A percentile compares a stretch with the other conserved stretches of the same genome.
phyloP scores from a whole-genome alignment of 2,797 vertebrate genomes.

The Sebastiscus tertius region DNA sequence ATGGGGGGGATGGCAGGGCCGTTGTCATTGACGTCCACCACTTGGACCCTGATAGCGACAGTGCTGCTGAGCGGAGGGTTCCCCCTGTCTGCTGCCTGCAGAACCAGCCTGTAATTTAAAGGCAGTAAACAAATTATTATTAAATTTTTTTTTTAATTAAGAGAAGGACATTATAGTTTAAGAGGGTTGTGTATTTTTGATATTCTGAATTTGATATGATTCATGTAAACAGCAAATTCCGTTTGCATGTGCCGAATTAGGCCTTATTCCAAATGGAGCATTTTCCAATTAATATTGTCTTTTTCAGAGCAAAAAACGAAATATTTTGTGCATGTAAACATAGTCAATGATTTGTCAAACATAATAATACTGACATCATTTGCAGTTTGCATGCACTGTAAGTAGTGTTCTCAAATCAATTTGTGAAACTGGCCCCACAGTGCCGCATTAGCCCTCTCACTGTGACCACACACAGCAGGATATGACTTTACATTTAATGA shows the following conservation, averaged over 20 bases:
- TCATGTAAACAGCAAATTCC: too few species aligned
- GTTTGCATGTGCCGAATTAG: too few species aligned
- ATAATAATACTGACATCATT: neutral
- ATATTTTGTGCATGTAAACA: too few species aligned
- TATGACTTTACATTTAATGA: neutral
- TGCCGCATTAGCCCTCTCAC: neutral
- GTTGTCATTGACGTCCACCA: conserved; percentile 94
- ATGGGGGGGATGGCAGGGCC: conserved; percentile 84
- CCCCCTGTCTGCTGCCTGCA: conserved; percentile 91
- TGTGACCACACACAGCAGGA: neutral
- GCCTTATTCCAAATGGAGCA: too few species aligned
- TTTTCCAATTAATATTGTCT: too few species aligned
- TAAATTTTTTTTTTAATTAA: too few species aligned
- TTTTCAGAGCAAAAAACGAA: too few species aligned
- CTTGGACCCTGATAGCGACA: conserved; percentile 83
- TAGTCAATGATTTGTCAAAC: neutral
- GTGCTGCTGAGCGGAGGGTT: conserved; percentile 87
- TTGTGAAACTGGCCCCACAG: neutral
- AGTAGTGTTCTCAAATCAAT: neutral
- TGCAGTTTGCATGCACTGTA: neutral
- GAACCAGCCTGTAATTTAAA: conserved; percentile 82
- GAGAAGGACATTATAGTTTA: too few species aligned
- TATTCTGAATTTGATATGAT: too few species aligned
- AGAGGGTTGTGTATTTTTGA: too few species aligned
- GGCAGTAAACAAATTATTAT: neutral